Base-by-base conservation (phyloP, 2,888 invertebrate species). In the Andrena chrysosceles region DNA sequence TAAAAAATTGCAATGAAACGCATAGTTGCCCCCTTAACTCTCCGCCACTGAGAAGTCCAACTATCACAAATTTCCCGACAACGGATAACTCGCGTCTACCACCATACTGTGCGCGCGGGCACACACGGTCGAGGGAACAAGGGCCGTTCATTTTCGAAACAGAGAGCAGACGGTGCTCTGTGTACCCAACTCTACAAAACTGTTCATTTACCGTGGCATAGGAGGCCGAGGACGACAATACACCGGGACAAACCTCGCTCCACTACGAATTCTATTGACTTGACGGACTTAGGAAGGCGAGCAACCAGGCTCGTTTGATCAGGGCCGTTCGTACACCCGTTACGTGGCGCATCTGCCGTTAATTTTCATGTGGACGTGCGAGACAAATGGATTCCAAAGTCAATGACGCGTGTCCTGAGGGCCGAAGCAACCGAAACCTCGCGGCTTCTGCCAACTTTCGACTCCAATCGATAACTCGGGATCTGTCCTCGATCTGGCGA, bases 251-350 rank as follows among this genome's bases (percentile, higher is more conserved):
- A n/a, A 35, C 33, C 23, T 49, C n/a, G 70, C 42, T 76, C 78
- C 68, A 79, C 81, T 82, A 78, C 79, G 76, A 42, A 63, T 83
- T 62, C 85, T 74, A 84, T 87, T 81, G 77, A 77, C 73, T 73
- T 56, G 56, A 13, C 52, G 66, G 49, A 72, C 67, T 67, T 66
- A 67, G 77, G 69, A 81, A 73, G 72, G 59, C 59, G 64, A 71
- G 8, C 42, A 16, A 42, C 35, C n/a, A 23, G 33, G 29, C 23
- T 49, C 54, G 52, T 66, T 70, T 20, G 69, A 70, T 35, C 62
- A 10, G 64, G 42, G 7, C 16, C 49, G 33, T 33, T 29, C 49
- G 82, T 23, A 54, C 69, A 62, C 79, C 78, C 79, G 70, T 68
- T 82, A 74, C 4, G 56, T 64, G 2, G 71, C 68, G 68, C 83